These are phyloP conservation scores for Acronicta aceris DNA, from an alignment of 2,888 invertebrate species.

Conservation along the genomic window DNA sequence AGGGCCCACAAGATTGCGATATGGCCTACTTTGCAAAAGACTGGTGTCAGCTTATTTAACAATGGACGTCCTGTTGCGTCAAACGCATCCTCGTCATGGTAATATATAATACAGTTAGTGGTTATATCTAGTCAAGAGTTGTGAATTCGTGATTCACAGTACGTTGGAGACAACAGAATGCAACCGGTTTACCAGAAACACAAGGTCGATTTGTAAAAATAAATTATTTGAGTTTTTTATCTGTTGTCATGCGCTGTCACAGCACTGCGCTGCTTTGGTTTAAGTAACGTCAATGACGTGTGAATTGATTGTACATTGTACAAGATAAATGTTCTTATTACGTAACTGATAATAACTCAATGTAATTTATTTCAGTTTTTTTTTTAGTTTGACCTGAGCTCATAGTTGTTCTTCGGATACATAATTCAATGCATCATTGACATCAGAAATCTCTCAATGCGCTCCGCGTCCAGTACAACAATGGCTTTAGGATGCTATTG, in stretches of 20 bases:
- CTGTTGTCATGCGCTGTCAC: background rate
- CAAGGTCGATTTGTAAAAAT: slow-evolving; percentile 32
- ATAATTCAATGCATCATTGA: too few species aligned
- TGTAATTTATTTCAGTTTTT: too few species aligned
- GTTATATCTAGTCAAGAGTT: slow-evolving; percentile 23
- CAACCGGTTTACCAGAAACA: slow-evolving; percentile 33
- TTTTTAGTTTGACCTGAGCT: too few species aligned
- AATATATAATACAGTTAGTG: slow-evolving; percentile 5
- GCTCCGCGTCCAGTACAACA: too few species aligned
- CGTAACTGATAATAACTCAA: too few species aligned
- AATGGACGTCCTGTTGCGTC: slow-evolving; percentile 12
- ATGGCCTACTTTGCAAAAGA: too few species aligned
- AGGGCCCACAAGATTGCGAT: too few species aligned
- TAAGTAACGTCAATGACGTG: background rate
- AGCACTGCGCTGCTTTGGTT: background rate
- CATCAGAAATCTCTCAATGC: too few species aligned
- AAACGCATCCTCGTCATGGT: background rate
- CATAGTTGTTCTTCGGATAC: too few species aligned
- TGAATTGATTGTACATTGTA: background rate
- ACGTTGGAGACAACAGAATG: slow-evolving; percentile 13
- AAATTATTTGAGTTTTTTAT: slow-evolving; percentile 14
- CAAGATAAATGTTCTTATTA: too few species aligned
- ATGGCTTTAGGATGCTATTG: too few species aligned
- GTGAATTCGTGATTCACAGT: slow-evolving; percentile 22
- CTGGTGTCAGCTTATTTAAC: background rate